A percentile compares a stretch with the other conserved stretches of the same genome.
phyloP scores from a whole-genome alignment of 35 echinoderm and acorn worm genomes.

The Ophiothrix spiculata region DNA sequence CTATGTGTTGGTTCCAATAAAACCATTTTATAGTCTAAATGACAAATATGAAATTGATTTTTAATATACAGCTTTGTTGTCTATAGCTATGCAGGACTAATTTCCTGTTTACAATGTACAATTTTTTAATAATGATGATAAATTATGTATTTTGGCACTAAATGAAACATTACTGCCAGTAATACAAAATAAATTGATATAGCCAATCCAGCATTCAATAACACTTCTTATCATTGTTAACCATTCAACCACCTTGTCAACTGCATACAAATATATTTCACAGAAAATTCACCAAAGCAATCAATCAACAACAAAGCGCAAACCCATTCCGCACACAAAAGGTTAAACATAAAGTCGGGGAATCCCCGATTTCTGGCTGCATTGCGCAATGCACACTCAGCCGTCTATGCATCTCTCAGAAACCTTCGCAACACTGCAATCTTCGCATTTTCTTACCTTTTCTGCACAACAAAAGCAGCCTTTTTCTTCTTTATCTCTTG shows the following conservation, averaged over 20 bases:
- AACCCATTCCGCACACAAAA: neutral
- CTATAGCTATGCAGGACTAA: too few species aligned
- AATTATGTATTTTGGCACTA: neutral
- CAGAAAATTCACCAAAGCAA: too few species aligned
- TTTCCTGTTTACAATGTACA: too few species aligned
- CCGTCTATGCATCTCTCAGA: neutral
- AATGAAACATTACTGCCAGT: neutral
- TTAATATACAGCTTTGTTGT: too few species aligned
- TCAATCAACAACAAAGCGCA: too few species aligned
- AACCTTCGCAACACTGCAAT: neutral
- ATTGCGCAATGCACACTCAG: neutral
- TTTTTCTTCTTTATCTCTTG: neutral
- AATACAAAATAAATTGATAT: neutral
- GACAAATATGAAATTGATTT: too few species aligned
- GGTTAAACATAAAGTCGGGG: neutral
- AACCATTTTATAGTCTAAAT: too few species aligned
- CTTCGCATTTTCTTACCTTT: neutral
- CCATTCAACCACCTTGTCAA: neutral
- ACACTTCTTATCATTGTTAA: neutral
- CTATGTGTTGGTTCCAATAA: too few species aligned
- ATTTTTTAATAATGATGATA: too few species aligned
- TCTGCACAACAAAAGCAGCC: neutral
- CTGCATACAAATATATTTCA: neutral
- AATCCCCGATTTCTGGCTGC: neutral
- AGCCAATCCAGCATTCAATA: neutral